Percentiles rank a stretch among this genome's conserved stretches.
These are phyloP conservation scores for Syngnathus typhle DNA, from an alignment of 2,113 vertebrate species.

Conservation along the genomic window DNA sequence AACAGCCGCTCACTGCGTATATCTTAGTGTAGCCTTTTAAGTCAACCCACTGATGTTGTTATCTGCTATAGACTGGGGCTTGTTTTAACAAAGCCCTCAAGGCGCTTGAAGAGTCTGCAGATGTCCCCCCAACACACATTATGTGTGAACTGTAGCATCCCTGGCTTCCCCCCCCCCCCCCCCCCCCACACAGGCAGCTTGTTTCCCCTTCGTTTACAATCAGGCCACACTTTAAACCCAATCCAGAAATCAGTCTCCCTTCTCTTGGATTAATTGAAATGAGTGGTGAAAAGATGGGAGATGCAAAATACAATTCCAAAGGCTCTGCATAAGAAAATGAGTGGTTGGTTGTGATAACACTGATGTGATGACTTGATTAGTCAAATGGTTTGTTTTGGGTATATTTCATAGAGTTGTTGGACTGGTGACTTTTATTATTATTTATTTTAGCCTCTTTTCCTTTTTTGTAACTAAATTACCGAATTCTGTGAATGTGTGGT, in stretches of 20 bases:
- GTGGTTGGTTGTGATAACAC: slow-evolving; percentile 33
- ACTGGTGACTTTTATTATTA: too few relatives aligned
- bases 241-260: slow-evolving; percentile 37
- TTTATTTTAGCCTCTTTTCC: too few relatives aligned
- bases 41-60: not conserved
- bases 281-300: slow-evolving; percentile 48
- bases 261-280: slow-evolving; percentile 39
- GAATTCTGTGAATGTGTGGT: too few relatives aligned
- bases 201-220: slow-evolving; percentile 49
- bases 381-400: slow-evolving; percentile 38
- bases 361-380: slow-evolving; percentile 32
- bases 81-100: slow-evolving; percentile 37
- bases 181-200: slow-evolving; percentile 16
- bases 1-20: slow-evolving; percentile 52
- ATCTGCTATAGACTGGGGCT: slow-evolving; percentile 29
- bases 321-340: slow-evolving; percentile 31
- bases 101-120: slow-evolving; percentile 61
- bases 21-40: not conserved
- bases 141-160: slow-evolving; percentile 26
- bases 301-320: slow-evolving; percentile 39
- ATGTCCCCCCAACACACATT: slow-evolving; percentile 50
- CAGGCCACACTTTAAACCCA: slow-evolving; percentile 43
- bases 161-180: slow-evolving; percentile 13
- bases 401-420: slow-evolving; percentile 12
- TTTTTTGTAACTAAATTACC: too few relatives aligned